Base-by-base conservation (phyloP, 92 coral and sea anemone species). In the Zoanthus gigantus region DNA sequence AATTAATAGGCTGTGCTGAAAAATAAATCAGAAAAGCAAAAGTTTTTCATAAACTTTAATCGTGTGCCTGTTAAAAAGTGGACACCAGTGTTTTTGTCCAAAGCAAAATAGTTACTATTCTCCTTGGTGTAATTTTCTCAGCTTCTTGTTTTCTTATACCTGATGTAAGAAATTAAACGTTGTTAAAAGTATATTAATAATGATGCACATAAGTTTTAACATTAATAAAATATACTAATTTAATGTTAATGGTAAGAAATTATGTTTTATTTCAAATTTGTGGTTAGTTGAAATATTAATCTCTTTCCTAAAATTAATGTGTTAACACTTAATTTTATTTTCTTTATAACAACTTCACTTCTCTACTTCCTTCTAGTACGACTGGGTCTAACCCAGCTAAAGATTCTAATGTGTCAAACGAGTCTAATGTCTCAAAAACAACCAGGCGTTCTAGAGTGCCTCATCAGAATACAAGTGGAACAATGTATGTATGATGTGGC, bases 351-450 rank as follows among this genome's bases (percentile, higher is more conserved):
- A 23, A 63, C 57, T 28, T 44, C 85, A 66, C 85, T 81, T 65
- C 65, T 63, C 32, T 45, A 81, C 85, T 81, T 66, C 85, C 52
- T 81, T 68, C 85, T 42, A 81, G 85, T 14, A 74, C 85, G 12
- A 11, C 44, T 11, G 85, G 74, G 85, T 81, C 85, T 65, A 81
- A 81, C 74, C 52, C 85, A 81, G 73, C 50, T 66, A 81, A 81
- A 81, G 85, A 81, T 81, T 81, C 75, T 81, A 81, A 81, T 81
- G 85, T 81, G 85, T 81, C 85, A 63, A 80, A 61, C 14, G 85
- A 60, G 56, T 61, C 58, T 80, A 42, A 17, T 80, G 85, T 66
- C 58, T 47, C 85, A 80, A 63, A 42, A 80, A 60, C 85, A 81
- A 48, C 85, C 66, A 79, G 71, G 60, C 72, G 54, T 60, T 45